These are phyloP conservation scores for Sinella curviseta DNA, from an alignment of 1,140 invertebrate genomes.

Conservation along the genomic window DNA sequence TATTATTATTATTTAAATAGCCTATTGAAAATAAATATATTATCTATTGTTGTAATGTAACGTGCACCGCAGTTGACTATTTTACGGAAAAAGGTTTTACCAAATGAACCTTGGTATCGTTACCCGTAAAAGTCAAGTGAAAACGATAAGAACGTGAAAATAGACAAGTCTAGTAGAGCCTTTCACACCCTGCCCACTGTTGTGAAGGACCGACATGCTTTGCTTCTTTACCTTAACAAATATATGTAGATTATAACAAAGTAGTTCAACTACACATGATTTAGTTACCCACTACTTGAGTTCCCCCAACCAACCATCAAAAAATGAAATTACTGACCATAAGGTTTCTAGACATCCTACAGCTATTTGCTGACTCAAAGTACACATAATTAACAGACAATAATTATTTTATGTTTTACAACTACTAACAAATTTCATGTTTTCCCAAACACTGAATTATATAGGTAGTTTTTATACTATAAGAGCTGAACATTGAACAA, in stretches of 20 bases:
- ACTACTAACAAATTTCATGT: background rate
- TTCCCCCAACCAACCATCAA: background rate
- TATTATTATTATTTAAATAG: background rate
- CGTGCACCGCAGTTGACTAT: background rate
- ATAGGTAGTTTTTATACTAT: background rate
- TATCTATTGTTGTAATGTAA: background rate
- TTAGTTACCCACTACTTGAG: too few relatives aligned
- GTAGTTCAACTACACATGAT: too few relatives aligned
- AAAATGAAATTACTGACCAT: constrained; percentile 7
- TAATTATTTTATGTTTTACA: background rate
- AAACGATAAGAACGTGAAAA: background rate
- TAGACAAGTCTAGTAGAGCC: background rate
- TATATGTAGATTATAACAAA: too few relatives aligned
- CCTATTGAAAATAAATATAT: background rate
- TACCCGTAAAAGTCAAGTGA: constrained; percentile 6
- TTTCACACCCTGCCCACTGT: background rate
- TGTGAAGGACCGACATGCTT: background rate
- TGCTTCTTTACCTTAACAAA: background rate
- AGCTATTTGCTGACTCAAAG: background rate
- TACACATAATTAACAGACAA: background rate
- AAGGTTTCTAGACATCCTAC: background rate
- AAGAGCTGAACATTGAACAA: constrained; percentile 18
- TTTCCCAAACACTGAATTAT: background rate
- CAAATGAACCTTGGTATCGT: background rate
- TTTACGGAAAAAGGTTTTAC: background rate